These are phyloP conservation scores for Sepiola atlantica DNA, from an alignment of 2,888 invertebrate species.

Conservation along the genomic window DNA sequence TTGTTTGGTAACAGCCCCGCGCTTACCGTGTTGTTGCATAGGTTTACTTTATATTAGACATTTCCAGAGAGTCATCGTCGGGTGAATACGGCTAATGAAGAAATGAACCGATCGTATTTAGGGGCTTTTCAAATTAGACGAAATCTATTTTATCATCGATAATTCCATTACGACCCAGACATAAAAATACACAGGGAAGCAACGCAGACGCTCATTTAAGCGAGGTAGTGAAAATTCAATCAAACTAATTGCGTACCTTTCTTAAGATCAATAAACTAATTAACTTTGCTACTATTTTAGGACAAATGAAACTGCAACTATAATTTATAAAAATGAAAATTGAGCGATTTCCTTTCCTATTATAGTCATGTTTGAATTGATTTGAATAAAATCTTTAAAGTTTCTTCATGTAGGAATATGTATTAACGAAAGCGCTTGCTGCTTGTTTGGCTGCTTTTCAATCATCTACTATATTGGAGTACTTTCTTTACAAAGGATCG, in stretches of 20 bases:
- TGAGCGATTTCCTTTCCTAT: neutral
- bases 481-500: no score
- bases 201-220: neutral
- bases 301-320: neutral
- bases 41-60: no score
- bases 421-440: no score
- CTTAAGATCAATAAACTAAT: neutral
- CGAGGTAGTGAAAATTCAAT: neutral
- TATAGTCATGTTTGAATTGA: no score
- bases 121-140: neutral
- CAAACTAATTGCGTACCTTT: neutral
- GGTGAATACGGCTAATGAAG: no score
- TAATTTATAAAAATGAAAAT: neutral
- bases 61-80: no score
- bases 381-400: neutral
- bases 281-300: neutral
- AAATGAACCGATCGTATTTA: no score
- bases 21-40: no score
- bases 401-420: no score
- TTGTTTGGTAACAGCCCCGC: no score
- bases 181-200: neutral
- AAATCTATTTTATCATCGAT: neutral
- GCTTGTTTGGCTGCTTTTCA: no score
- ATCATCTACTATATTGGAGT: no score
- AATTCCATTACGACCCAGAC: neutral